Conservation (phyloP, 2,888 invertebrate genomes). For the Notodromas monacha region DNA sequence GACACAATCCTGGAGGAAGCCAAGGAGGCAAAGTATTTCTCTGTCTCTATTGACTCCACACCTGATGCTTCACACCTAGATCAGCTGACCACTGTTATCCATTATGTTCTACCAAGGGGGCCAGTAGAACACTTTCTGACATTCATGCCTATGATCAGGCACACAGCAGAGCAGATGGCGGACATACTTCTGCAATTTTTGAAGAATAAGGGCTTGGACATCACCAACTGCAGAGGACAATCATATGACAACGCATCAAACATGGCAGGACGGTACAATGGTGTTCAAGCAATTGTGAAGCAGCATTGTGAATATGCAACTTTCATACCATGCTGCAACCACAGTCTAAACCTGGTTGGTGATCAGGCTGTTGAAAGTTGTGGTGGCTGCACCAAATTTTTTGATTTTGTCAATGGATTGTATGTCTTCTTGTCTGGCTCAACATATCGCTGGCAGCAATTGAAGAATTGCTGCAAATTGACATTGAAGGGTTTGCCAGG, state of each 20-base stretch:
- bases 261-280: slow-evolving; percentile 8
- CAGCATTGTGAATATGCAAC: neutral
- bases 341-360: neutral
- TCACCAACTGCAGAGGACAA: slow-evolving; percentile 9
- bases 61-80: slow-evolving; percentile 13
- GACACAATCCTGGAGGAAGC: slow-evolving; percentile 12
- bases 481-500: no score
- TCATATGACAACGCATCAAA: slow-evolving; percentile 9
- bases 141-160: slow-evolving; percentile 8
- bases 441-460: no score
- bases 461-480: no score
- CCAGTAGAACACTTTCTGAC: no score
- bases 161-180: slow-evolving; percentile 6
- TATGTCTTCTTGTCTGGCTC: no score
- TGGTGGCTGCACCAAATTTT: no score
- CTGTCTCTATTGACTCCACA: slow-evolving; percentile 12
- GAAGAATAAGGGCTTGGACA: slow-evolving; percentile 8
- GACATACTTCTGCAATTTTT: slow-evolving; percentile 4
- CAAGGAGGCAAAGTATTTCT: slow-evolving; percentile 11
- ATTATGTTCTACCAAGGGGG: no score
- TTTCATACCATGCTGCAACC: neutral
- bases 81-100: slow-evolving; percentile 13
- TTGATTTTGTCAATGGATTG: no score
- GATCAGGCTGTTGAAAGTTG: no score
- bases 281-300: neutral